A percentile compares a stretch with the other conserved stretches of the same genome.
phyloP scores from a whole-genome alignment of 2,113 vertebrate species.

The Trematomus loennbergii region DNA sequence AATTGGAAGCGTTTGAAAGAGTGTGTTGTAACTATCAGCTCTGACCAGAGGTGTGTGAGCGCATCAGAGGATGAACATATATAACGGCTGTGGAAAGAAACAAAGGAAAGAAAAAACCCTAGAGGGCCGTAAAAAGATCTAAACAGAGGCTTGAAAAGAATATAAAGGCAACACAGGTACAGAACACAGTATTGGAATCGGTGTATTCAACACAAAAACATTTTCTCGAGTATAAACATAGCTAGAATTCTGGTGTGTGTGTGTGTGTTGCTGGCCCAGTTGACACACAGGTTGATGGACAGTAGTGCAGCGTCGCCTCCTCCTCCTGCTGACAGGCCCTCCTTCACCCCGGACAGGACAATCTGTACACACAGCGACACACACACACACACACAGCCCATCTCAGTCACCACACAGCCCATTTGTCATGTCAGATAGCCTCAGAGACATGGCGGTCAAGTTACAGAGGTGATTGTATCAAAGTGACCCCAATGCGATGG shows the following conservation, averaged over 20 bases:
- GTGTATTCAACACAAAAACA: constrained; percentile 46
- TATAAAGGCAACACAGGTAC: constrained; percentile 23
- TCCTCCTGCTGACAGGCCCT: constrained; percentile 67
- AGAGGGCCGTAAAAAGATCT: constrained; percentile 17
- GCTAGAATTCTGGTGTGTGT: neutral
- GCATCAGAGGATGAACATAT: constrained; percentile 41
- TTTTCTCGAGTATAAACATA: constrained; percentile 4
- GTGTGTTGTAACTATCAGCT: constrained; percentile 64
- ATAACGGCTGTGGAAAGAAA: constrained; percentile 28
- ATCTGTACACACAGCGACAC: constrained; percentile 74
- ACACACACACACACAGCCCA: constrained; percentile 66
- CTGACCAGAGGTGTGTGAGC: constrained; percentile 68
- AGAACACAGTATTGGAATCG: neutral
- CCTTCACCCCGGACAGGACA: constrained; percentile 76
- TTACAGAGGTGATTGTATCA: constrained; percentile 73
- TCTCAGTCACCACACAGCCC: constrained; percentile 64
- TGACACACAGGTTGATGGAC: constrained; percentile 64
- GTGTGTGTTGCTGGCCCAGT: constrained; percentile 22
- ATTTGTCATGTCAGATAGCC: constrained; percentile 74
- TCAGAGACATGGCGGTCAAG: constrained; percentile 61
- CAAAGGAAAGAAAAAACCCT: constrained; percentile 7
- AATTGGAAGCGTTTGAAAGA: constrained; percentile 72
- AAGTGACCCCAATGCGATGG: constrained; percentile 66
- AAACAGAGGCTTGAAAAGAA: constrained; percentile 8
- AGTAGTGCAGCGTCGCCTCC: constrained; percentile 57